These are phyloP conservation scores for Ranitomeya variabilis DNA, from an alignment of 2,113 vertebrate species.

Conservation along the genomic window DNA sequence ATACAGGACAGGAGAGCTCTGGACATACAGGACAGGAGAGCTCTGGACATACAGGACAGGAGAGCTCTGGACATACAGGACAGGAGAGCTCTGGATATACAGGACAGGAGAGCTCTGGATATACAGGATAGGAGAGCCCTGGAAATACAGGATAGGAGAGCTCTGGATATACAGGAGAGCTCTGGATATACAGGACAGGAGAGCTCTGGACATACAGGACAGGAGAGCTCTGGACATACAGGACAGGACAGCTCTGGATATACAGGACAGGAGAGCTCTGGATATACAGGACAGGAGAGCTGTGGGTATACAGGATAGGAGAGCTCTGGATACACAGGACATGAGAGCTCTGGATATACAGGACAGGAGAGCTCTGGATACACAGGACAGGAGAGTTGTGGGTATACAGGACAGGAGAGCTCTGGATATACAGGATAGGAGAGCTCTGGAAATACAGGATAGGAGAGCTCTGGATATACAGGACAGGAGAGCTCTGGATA, in stretches of 20 bases:
- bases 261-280: not conserved
- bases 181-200: not conserved
- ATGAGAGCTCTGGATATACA: no score
- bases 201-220: not conserved
- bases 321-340: not conserved
- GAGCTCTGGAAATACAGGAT: not conserved
- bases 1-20: not conserved
- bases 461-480: not conserved
- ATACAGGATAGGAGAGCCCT: not conserved
- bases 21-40: not conserved
- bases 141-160: not conserved
- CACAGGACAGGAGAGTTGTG: no score
- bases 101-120: not conserved
- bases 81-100: not conserved
- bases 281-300: not conserved
- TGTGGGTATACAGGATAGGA: not conserved
- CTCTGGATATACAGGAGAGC: not conserved
- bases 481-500: not conserved
- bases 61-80: not conserved
- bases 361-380: no score
- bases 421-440: no score
- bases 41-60: not conserved
- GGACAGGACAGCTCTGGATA: not conserved
- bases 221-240: not conserved
- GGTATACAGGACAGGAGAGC: no score